These are phyloP conservation scores for Drosophila monieri DNA, from an alignment of 2,888 invertebrate species.

Conservation along the genomic window DNA sequence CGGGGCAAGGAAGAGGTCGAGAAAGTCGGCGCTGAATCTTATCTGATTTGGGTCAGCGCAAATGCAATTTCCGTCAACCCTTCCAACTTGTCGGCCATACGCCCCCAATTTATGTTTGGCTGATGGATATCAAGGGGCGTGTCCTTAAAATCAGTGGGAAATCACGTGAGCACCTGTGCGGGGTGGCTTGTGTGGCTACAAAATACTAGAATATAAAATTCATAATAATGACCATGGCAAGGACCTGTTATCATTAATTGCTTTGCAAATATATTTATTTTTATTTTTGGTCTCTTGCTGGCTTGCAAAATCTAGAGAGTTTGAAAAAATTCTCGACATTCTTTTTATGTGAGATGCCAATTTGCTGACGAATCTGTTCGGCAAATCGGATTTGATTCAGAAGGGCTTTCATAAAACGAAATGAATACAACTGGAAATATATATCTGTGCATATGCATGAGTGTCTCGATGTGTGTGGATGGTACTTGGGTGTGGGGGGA, in stretches of 20 bases:
- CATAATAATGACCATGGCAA: constrained; percentile 50
- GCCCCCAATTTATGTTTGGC: constrained; percentile 74
- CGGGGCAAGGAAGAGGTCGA: constrained; percentile 41
- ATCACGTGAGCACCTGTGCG: constrained; percentile 67
- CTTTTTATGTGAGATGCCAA: constrained; percentile 50
- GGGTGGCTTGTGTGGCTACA: constrained; percentile 54
- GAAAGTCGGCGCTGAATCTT: constrained; percentile 42
- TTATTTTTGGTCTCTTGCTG: constrained; percentile 2
- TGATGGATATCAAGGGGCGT: constrained; percentile 38
- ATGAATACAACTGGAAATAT: constrained; percentile 38
- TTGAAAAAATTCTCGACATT: background rate
- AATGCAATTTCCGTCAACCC: constrained; percentile 76
- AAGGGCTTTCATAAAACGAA: constrained; percentile 52
- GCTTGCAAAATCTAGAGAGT: constrained; percentile 55
- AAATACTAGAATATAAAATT: constrained; percentile 82
- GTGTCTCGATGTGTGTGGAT: constrained; percentile 33
- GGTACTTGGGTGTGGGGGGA: constrained; percentile 41
- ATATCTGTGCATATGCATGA: constrained; percentile 63
- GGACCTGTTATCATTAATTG: constrained; percentile 73
- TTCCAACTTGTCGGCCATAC: constrained; percentile 50
- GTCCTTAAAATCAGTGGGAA: background rate
- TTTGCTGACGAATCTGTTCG: constrained; percentile 57
- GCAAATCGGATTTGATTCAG: constrained; percentile 71
- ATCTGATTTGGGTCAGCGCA: constrained; percentile 71
- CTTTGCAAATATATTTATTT: constrained; percentile 56